phyloP scores from a whole-genome alignment of 2,797 vertebrate genomes.

The Anabas testudineus region DNA sequence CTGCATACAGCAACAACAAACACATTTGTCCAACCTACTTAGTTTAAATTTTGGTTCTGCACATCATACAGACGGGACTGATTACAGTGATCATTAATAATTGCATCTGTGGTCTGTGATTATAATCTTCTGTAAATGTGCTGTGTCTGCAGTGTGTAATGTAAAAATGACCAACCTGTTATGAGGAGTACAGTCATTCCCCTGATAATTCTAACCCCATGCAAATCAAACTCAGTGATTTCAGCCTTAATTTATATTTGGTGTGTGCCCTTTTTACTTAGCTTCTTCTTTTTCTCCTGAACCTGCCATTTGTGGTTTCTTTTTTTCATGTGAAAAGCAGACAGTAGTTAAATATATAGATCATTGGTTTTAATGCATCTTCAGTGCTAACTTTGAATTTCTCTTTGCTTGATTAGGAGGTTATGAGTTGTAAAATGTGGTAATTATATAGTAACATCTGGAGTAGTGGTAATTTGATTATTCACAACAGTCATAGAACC shows the following conservation, averaged over 20 bases:
- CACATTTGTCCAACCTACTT: slow-evolving; percentile 11
- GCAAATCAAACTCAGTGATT: slow-evolving; percentile 53
- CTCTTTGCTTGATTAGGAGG: neutral
- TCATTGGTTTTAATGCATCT: slow-evolving; percentile 4
- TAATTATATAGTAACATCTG: slow-evolving; percentile 12
- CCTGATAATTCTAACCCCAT: slow-evolving; percentile 56
- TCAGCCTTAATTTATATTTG: slow-evolving; percentile 53
- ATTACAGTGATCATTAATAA: slow-evolving; percentile 58
- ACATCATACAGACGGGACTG: slow-evolving; percentile 35
- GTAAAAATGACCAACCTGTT: slow-evolving; percentile 33
- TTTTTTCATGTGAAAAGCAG: slow-evolving; percentile 16
- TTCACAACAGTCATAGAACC: neutral
- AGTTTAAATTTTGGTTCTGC: slow-evolving; percentile 19
- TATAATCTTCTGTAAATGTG: slow-evolving; percentile 37
- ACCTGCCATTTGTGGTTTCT: slow-evolving; percentile 48
- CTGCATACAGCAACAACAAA: neutral
- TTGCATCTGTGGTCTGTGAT: slow-evolving; percentile 40
- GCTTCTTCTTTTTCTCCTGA: slow-evolving; percentile 43
- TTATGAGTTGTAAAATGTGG: slow-evolving; percentile 15
- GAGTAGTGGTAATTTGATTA: slow-evolving; percentile 9
- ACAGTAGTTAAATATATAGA: slow-evolving; percentile 25
- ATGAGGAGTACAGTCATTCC: slow-evolving; percentile 34
- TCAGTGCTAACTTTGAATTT: slow-evolving; percentile 5
- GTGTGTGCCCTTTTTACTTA: slow-evolving; percentile 28
- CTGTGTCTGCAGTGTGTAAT: slow-evolving; percentile 36